These are phyloP conservation scores for Pseudocheirus occidentalis DNA, from an alignment of 2,797 vertebrate genomes.

Conservation along the genomic window DNA sequence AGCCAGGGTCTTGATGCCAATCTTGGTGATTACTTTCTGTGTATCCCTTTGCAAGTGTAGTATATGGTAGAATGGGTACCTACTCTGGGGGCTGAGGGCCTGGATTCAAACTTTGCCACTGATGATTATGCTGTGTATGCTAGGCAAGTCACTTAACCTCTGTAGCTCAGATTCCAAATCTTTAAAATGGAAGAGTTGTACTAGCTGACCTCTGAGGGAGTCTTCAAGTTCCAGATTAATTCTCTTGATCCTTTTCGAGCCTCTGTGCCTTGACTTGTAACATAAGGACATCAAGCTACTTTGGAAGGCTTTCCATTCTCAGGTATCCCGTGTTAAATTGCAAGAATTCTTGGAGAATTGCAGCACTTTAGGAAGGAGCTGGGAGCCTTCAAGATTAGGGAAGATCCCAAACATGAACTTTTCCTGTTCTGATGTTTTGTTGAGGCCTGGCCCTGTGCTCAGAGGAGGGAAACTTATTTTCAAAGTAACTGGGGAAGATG, in stretches of 20 bases:
- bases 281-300: not conserved
- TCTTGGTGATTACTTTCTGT: not conserved
- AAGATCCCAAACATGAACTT: not conserved
- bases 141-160: not conserved
- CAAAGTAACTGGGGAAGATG: slow-evolving; percentile 45
- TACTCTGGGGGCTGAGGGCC: not conserved
- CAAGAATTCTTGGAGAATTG: not conserved
- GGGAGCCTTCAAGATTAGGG: not conserved
- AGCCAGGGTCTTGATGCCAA: not conserved
- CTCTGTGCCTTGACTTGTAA: not conserved
- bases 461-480: slow-evolving; percentile 46
- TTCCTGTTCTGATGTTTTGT: slow-evolving; percentile 6
- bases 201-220: not conserved
- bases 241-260: not conserved
- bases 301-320: not conserved
- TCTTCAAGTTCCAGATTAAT: not conserved
- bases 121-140: not conserved
- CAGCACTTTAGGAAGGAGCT: not conserved
- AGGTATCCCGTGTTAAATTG: not conserved
- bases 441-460: slow-evolving; percentile 8
- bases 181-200: not conserved
- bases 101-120: not conserved
- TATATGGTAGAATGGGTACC: not conserved
- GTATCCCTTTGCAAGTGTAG: not conserved
- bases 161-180: not conserved